Conservation (phyloP, 2,113 vertebrate genomes). For the Oophaga pumilio region DNA sequence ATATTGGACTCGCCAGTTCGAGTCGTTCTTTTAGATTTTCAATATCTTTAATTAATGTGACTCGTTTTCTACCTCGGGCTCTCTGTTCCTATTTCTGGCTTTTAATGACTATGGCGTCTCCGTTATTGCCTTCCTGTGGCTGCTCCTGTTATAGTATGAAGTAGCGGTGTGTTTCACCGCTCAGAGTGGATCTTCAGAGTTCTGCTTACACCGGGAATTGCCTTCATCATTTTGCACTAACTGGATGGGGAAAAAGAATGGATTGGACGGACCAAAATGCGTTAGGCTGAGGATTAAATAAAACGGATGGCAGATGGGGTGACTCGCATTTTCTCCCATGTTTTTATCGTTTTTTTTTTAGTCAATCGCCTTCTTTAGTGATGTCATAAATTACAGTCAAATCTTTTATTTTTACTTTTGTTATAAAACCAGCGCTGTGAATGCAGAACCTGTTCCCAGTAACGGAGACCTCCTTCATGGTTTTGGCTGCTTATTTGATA, state of each 20-base stretch:
- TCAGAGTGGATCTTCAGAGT: constrained; percentile 1
- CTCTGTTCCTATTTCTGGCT: constrained; percentile 33
- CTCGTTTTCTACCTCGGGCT: constrained; percentile 40
- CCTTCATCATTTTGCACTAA: constrained; percentile 20
- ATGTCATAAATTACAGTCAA: background rate
- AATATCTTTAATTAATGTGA: constrained; percentile 1
- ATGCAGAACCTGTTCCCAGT: constrained; percentile 2
- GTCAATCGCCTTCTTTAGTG: background rate
- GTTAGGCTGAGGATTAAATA: background rate
- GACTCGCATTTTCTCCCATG: background rate
- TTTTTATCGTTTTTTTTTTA: background rate
- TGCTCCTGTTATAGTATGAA: constrained; percentile 45
- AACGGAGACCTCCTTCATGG: background rate
- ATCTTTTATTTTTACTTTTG: constrained; percentile 13
- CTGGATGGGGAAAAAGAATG: constrained; percentile 5
- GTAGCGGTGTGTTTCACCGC: constrained; percentile 19
- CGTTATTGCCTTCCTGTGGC: constrained; percentile 49
- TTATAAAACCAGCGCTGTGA: constrained; percentile 9
- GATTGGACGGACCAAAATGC: background rate
- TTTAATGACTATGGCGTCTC: constrained; percentile 39
- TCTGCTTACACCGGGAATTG: constrained; percentile 26
- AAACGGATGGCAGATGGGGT: background rate
- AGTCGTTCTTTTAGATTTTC: background rate
- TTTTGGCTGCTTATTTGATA: background rate
- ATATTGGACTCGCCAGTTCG: background rate